Evolutionary conservation across 2,888 invertebrate species (phyloP), one percentile per base, ranked within the genome.

Genomic region (Plebejus melissa): DNA sequence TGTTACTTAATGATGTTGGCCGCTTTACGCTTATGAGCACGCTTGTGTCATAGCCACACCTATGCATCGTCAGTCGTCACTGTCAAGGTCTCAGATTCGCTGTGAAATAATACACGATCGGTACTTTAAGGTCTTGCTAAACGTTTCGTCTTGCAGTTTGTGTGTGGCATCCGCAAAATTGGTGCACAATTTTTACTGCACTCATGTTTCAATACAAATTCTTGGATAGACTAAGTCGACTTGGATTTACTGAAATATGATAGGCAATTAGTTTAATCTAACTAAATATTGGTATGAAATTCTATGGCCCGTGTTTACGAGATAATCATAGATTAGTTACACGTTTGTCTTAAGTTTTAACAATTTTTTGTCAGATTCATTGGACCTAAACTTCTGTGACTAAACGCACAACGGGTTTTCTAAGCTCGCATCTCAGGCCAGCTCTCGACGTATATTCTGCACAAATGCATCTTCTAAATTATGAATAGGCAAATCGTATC

Each of bases 51-150:
- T 76, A 79, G 80, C 80, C 76, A 38, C 74, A 76, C 78, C 57
- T 58, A 60, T 72, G 57, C 76, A 60, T n/a, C n/a, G n/a, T n/a
- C 22, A 22, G 22, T 72, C 77, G 79, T 79, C 82, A 82, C 76
- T 81, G 82, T 80, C 82, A 83, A 82, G 81, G 81, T 79, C 78
- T 71, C 75, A 70, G 71, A 46, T 57, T 28, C 74, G 74, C 50
- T 69, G 57, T 75, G 54, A 75, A 75, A 74, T 70, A 74, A 70
- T 69, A 65, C 60, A 76, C 75, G 76, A 74, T 75, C 72, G 46
- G 22, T 57, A 57, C 57, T 13, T 54, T 74, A 38, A 65, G 41
- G n/a, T 22, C 11, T 2, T 9, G 6, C 6, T 74, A 57, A 13
- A 46, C 4, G 9, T 22, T 28, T 28, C 9, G 28, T 16, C 54